Evolutionary conservation across 2,113 vertebrate species (phyloP).

Genomic region (Apus apus): DNA sequence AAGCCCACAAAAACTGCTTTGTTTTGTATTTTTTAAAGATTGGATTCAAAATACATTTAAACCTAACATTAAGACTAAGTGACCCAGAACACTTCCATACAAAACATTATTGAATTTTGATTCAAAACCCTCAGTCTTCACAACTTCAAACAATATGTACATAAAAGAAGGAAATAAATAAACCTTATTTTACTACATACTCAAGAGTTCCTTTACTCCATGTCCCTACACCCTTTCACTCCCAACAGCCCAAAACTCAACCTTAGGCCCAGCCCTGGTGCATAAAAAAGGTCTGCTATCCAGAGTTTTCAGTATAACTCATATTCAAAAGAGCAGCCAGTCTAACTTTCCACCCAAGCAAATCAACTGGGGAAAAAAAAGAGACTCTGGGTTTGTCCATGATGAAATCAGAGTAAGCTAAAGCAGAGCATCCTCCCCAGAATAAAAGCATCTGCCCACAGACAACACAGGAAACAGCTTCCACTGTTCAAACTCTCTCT

Average conservation of each 20-base stretch:
- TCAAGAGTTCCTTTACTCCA: neutral
- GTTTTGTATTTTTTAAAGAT: neutral
- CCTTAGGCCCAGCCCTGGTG: neutral
- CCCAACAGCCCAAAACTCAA: neutral
- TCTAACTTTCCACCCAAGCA: neutral
- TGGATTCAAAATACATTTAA: neutral
- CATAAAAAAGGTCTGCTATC: neutral
- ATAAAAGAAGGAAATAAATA: neutral
- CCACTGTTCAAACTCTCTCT: neutral
- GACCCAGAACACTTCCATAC: neutral
- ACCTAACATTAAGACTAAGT: neutral
- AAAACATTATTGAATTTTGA: neutral
- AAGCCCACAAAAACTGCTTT: neutral
- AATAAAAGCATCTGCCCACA: neutral
- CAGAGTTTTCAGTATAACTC: neutral
- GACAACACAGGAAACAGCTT: neutral
- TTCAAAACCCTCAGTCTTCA: neutral
- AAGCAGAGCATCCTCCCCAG: neutral
- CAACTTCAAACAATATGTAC: neutral
- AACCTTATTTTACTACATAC: neutral
- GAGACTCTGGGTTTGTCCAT: neutral
- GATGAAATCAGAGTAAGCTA: neutral
- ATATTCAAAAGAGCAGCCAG: neutral
- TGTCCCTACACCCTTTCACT: neutral
- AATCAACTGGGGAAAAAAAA: neutral